phyloP scores from a whole-genome alignment of 2,888 invertebrate genomes.

The Drosophila nigritarsus region DNA sequence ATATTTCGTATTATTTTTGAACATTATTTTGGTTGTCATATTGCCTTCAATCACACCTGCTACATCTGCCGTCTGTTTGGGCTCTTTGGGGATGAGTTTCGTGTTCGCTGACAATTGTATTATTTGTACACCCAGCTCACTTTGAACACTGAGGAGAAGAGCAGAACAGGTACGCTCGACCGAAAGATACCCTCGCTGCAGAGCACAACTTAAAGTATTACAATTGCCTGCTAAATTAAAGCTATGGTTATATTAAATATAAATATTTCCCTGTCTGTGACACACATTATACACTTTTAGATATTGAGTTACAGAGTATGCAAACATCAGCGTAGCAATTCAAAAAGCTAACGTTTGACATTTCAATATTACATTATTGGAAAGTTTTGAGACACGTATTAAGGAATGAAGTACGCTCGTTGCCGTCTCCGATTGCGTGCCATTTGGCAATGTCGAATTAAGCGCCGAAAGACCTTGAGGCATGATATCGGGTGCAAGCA shows the following conservation, averaged over 20 bases:
- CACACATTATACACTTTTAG: not conserved
- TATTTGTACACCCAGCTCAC: slow-evolving; percentile 33
- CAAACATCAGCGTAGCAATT: not conserved
- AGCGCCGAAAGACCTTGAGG: not conserved
- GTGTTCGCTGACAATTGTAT: slow-evolving; percentile 54
- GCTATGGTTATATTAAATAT: not conserved
- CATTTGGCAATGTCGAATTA: slow-evolving; percentile 9
- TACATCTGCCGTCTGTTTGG: slow-evolving; percentile 24
- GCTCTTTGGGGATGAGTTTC: slow-evolving; percentile 4
- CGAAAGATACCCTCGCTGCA: not conserved
- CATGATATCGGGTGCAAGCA: slow-evolving; percentile 9
- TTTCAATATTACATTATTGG: slow-evolving; percentile 54
- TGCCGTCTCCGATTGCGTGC: slow-evolving; percentile 24
- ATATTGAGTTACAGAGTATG: not conserved
- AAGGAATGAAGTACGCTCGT: slow-evolving; percentile 37
- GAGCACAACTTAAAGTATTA: not conserved
- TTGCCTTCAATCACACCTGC: slow-evolving; percentile 67
- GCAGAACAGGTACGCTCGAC: not conserved
- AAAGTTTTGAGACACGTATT: slow-evolving; percentile 60
- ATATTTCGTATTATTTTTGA: slow-evolving; percentile 44
- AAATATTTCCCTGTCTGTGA: not conserved
- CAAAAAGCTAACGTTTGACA: slow-evolving; percentile 57
- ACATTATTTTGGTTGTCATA: slow-evolving; percentile 16
- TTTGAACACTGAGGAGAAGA: not conserved
- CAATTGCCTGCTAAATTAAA: not conserved